These are phyloP conservation scores for Cepphus grylle DNA, from an alignment of 2,113 vertebrate species.

Conservation along the genomic window DNA sequence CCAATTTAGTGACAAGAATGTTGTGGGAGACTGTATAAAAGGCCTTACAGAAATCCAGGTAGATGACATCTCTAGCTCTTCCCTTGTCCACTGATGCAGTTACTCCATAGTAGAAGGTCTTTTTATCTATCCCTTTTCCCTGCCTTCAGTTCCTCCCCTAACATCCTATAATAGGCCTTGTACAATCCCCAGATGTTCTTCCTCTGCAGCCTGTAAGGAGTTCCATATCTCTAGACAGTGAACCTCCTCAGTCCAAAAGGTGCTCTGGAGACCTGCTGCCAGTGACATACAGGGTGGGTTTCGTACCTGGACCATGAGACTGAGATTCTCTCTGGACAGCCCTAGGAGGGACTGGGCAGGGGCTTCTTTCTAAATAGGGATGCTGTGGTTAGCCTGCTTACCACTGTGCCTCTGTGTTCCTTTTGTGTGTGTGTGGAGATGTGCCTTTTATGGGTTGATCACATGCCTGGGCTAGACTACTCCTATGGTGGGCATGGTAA, in stretches of 20 bases:
- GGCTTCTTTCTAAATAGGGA: background rate
- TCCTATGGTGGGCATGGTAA: background rate
- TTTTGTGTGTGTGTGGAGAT: background rate
- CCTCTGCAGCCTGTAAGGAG: background rate
- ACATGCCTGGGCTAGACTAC: fast-evolving
- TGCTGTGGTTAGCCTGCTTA: background rate
- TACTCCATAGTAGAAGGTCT: background rate
- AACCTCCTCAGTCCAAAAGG: background rate
- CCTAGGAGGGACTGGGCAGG: background rate
- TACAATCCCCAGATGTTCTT: background rate
- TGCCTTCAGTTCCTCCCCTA: background rate
- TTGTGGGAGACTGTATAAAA: background rate
- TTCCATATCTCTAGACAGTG: background rate
- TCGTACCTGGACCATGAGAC: background rate
- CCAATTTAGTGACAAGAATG: background rate
- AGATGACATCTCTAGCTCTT: background rate
- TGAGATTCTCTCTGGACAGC: background rate
- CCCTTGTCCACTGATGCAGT: background rate
- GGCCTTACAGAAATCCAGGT: background rate
- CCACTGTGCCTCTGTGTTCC: background rate
- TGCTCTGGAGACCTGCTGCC: background rate
- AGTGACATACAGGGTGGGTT: background rate
- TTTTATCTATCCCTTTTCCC: background rate
- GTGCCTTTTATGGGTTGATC: background rate
- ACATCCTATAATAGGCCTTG: background rate